phyloP scores from a whole-genome alignment of 2,797 vertebrate species.

The Lycodopsis pacificus region DNA sequence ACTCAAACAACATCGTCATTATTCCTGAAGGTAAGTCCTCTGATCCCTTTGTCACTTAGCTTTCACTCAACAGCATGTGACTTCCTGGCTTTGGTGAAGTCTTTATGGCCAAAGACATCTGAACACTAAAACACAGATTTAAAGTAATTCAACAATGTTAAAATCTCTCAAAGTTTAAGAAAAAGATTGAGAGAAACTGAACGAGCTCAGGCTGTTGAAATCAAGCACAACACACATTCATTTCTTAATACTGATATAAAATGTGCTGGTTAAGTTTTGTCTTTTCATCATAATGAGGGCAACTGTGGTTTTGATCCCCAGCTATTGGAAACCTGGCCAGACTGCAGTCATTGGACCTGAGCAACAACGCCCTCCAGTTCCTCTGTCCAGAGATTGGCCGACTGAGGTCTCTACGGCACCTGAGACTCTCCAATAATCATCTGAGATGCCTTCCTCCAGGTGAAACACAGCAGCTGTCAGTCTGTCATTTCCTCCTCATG shows the following conservation, averaged over 20 bases:
- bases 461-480: slow-evolving; percentile 53
- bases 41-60: background rate
- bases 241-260: background rate
- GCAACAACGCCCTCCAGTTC: slow-evolving; percentile 94
- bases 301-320: slow-evolving; percentile 64
- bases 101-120: background rate
- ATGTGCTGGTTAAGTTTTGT: background rate
- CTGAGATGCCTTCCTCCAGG: slow-evolving; percentile 94
- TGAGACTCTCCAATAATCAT: slow-evolving; percentile 94
- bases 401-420: slow-evolving; percentile 92
- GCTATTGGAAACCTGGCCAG: slow-evolving; percentile 94
- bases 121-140: too few species aligned
- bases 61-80: background rate
- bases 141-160: background rate
- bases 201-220: background rate
- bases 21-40: slow-evolving; percentile 92
- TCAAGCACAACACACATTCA: too few species aligned
- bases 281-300: background rate
- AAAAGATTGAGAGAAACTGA: background rate
- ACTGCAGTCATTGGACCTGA: slow-evolving; percentile 95
- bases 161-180: background rate
- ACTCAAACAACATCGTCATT: slow-evolving; percentile 97
- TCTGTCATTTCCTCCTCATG: background rate
- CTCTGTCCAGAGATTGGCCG: slow-evolving; percentile 96
- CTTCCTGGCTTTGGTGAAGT: background rate